A percentile compares a stretch with the other conserved stretches of the same genome.
phyloP scores from a whole-genome alignment of 2,888 invertebrate species.

The Melinaea marsaeus region DNA sequence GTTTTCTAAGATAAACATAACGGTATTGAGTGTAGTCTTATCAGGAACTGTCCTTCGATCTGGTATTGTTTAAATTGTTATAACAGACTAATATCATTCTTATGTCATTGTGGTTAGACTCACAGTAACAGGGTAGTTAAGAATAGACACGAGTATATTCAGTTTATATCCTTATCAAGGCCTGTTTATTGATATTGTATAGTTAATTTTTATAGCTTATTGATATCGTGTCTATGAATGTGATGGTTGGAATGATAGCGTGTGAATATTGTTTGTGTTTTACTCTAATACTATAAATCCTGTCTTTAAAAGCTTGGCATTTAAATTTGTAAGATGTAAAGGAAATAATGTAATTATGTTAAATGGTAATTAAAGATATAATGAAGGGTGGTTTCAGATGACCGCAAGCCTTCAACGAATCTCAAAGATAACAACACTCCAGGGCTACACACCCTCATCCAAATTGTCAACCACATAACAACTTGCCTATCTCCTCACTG shows the following conservation, averaged over 20 bases:
- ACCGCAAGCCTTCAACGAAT: constrained; percentile 4
- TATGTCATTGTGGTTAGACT: neutral
- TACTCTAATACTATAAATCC: too few relatives aligned
- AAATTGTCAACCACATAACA: constrained; percentile 29
- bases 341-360: constrained; percentile 5
- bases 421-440: constrained; percentile 13
- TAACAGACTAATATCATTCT: neutral
- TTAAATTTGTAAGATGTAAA: neutral
- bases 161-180: too few relatives aligned
- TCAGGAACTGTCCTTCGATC: constrained; percentile 8
- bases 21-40: constrained; percentile 2
- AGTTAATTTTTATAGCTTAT: too few relatives aligned
- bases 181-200: too few relatives aligned
- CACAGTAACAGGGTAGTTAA: neutral
- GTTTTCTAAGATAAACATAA: constrained; percentile 2
- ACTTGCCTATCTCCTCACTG: constrained; percentile 25
- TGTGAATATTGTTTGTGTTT: too few relatives aligned
- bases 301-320: too few relatives aligned
- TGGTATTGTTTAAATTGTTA: neutral
- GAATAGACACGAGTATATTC: too few relatives aligned
- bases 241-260: too few relatives aligned
- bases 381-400: constrained; percentile 6
- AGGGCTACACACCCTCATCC: constrained; percentile 26
- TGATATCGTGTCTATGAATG: too few relatives aligned
- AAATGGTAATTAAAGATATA: constrained; percentile 1